Evolutionary conservation across 2,113 vertebrate species (phyloP).

Genomic region (zebrafish (Danio rerio)): GRCz12tu NC_133197.1:9453001-9453500

Average conservation of each 20-base stretch:
- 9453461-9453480: too few species aligned
- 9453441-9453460: too few species aligned
- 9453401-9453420: too few species aligned
- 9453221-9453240: conserved; percentile 13
- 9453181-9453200: not conserved
- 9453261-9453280: not conserved
- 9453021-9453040: not conserved
- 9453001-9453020: too few species aligned
- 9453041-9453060: not conserved
- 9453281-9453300: conserved; percentile 8
- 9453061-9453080: not conserved
- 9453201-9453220: conserved; percentile 17
- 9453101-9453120: not conserved
- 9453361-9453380: too few species aligned
- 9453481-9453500: too few species aligned
- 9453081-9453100: not conserved
- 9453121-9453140: not conserved
- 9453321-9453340: not conserved
- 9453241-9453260: not conserved
- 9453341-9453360: too few species aligned
- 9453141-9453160: not conserved
- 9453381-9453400: too few species aligned
- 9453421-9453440: too few species aligned
- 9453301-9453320: not conserved
- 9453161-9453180: not conserved